Evolutionary conservation across 2,797 vertebrate species (phyloP).

Genomic region (Sus cebifrons): DNA sequence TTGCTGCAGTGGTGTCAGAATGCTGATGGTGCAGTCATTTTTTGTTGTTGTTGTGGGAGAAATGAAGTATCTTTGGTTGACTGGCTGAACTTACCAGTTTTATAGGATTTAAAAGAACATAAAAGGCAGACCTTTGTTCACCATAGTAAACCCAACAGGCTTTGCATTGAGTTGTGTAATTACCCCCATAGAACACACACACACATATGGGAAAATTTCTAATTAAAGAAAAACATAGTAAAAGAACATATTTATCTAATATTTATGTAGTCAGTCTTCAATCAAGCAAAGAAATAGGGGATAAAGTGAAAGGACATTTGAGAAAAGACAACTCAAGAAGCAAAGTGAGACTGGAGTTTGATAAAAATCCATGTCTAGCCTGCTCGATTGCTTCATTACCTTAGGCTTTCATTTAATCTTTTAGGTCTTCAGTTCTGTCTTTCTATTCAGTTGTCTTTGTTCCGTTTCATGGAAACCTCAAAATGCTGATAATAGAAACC

Average conservation of each 20-base stretch:
- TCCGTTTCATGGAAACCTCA: slow-evolving; percentile 4
- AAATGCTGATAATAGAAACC: not conserved
- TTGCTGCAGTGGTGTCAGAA: not conserved
- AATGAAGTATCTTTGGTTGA: slow-evolving; percentile 58
- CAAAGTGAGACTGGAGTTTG: slow-evolving; percentile 33
- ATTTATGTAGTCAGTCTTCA: slow-evolving; percentile 31
- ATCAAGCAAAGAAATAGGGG: slow-evolving; percentile 37
- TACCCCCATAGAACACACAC: fast-evolving
- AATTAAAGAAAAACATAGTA: not conserved
- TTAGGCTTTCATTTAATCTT: slow-evolving; percentile 37
- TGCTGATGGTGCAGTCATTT: not conserved
- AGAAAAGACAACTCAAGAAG: slow-evolving; percentile 13
- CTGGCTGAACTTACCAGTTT: slow-evolving; percentile 36
- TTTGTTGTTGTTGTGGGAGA: not conserved
- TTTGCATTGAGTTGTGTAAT: not conserved
- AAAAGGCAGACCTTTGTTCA: slow-evolving; percentile 51
- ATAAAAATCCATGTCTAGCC: slow-evolving; percentile 28
- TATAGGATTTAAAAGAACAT: slow-evolving; percentile 17
- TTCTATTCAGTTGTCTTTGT: not conserved
- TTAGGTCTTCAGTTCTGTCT: slow-evolving; percentile 2
- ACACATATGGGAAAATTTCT: not conserved
- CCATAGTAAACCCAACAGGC: slow-evolving; percentile 30
- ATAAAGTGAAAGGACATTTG: slow-evolving; percentile 54
- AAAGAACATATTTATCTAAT: slow-evolving; percentile 26
- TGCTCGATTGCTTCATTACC: slow-evolving; percentile 11